Base-by-base conservation (phyloP, 2,888 invertebrate genomes). In the Hirtodrosophila histrioides region DNA sequence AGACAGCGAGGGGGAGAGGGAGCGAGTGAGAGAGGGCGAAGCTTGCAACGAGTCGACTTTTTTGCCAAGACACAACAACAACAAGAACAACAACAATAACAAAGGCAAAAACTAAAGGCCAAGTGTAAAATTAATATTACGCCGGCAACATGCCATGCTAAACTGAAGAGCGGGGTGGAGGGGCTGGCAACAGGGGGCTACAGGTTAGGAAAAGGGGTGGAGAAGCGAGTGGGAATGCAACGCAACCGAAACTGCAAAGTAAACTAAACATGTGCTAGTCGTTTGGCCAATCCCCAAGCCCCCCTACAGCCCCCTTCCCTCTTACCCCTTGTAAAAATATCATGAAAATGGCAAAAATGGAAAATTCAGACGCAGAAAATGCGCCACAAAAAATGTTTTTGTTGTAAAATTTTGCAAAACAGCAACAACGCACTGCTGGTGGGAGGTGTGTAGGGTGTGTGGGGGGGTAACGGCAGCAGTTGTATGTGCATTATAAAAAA, bases 51-150 rank as follows among this genome's bases (percentile, higher is more conserved):
- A 54, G 54, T 75, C 73, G 60, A 66, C 60, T 76, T 77, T 76
- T 77, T 76, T 66, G 76, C 56, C 65, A 70, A 24, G 45, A 46
- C 57, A 33, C 40, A 71, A 35, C 17, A 57, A 39, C 35, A 64
- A 9, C 46, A 45, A 50, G 46, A 60, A 23, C n/a, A 57, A 37
- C 29, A 57, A 55, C 41, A 76, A 57, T 51, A 66, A 68, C 76
- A 65, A 70, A 60, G 64, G 44, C 63, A 73, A 65, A 65, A 85
- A 87, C 78, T 88, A 89, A 86, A 90, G 90, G 90, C 90, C 90
- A 90, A 90, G 90, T 90, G 90, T 90, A 90, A 89, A 88, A 89
- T 89, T 83, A 89, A 90, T 90, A 89, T 84, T 80, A 75, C 81
- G 75, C 78, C 84, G 72, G 66, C 75, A 41, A 66, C 70, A 75